phyloP scores from a whole-genome alignment of 2,888 invertebrate species.

The Ligdia adustata region DNA sequence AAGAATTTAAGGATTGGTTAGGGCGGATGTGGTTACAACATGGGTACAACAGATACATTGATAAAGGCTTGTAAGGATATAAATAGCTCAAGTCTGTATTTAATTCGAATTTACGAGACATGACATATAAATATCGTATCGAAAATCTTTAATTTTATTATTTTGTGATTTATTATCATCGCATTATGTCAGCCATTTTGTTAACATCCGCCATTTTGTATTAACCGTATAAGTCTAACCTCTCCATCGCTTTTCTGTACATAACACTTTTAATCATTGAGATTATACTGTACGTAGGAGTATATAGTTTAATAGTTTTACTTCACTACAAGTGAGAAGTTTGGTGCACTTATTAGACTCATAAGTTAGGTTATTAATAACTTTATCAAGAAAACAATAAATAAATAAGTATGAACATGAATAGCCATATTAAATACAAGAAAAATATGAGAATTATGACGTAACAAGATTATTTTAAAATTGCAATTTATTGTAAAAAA shows the following conservation, averaged over 20 bases:
- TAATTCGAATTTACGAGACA: conserved; percentile 29
- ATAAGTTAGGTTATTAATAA: conserved; percentile 38
- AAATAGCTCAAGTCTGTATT: conserved; percentile 19
- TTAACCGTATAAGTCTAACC: conserved; percentile 47
- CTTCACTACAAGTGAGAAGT: conserved; percentile 36
- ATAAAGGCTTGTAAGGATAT: conserved; percentile 13
- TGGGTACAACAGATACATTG: conserved; percentile 54
- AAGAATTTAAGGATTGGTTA: conserved; percentile 46
- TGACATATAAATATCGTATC: conserved; percentile 17
- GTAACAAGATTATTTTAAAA: neutral
- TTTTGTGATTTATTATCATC: conserved; percentile 13
- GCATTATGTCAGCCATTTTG: conserved; percentile 41
- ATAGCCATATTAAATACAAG: conserved; percentile 27
- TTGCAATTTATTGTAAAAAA: no score
- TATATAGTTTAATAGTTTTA: conserved; percentile 19
- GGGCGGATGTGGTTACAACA: conserved; percentile 51
- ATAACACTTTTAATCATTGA: conserved; percentile 58
- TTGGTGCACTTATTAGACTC: conserved; percentile 41
- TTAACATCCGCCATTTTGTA: conserved; percentile 49
- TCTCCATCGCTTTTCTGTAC: conserved; percentile 58
- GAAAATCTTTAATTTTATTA: conserved; percentile 13
- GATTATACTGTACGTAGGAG: conserved; percentile 34
- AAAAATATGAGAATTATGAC: conserved; percentile 12
- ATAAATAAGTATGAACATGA: conserved; percentile 28
- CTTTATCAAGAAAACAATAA: conserved; percentile 26